Evolutionary conservation across 2,113 vertebrate genomes (phyloP), one percentile per base, ranked within the genome.

Genomic region (Embiotoca jacksoni): DNA sequence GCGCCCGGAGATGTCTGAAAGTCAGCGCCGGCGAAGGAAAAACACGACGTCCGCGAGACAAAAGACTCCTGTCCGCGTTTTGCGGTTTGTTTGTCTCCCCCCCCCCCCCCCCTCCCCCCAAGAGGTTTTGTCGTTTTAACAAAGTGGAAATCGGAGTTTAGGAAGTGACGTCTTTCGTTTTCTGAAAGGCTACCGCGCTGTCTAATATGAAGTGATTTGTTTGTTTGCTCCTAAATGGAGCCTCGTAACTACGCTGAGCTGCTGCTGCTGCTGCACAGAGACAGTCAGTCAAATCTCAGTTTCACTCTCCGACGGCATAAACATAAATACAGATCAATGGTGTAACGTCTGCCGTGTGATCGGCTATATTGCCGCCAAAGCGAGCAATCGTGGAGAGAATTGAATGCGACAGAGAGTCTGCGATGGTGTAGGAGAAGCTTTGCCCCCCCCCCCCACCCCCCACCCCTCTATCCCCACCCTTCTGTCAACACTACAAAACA

Each of bases 241-340:
- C 31, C 36, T 8, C 33, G 64, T 8, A 59, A 53, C 30, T 36
- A 36, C 16, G 13, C n/a, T 41, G 6, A 78, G 13, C 41, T 58
- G 33, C 15, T 31, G 4, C 15, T 31, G 4, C 16, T 58, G 30
- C 60, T 9, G 50, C 50, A 13, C 30, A 0, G 2, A 37, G 32
- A 47, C 53, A 31, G 3, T 9, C 39, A 4, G 32, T 84, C 49
- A 39, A 53, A 54, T 63, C 13, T 36, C 10, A 3, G 36, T 56
- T 61, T 52, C 50, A 63, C 61, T 39, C 41, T 14, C 62, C 31
- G 32, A 68, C 58, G 44, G 33, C n/a, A 30, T 55, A 6, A 61
- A 75, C 37, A 71, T 63, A 23, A 82, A 78, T 53, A 41, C 73
- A 39, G 58, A 73, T 83, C 56, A 72, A 10, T 46, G 58, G 49